Conservation (phyloP, 2,113 vertebrate species). For the Orycteropus afer region DNA sequence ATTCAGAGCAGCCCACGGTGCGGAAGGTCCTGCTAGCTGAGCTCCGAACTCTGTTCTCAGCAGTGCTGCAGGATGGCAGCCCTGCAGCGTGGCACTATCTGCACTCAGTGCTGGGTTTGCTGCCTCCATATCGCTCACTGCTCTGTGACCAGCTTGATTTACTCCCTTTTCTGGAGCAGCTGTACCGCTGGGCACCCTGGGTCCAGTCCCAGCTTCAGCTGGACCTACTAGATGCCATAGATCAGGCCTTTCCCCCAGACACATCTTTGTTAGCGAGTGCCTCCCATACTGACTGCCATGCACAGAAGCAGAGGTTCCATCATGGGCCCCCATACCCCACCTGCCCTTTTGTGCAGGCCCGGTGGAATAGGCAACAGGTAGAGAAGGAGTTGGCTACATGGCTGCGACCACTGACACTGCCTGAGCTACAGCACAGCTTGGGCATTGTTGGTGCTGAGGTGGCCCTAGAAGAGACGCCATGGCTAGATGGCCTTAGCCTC, state of each 20-base stretch:
- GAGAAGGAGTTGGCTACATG: conserved; percentile 29
- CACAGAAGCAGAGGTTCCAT: neutral
- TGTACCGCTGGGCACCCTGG: conserved; percentile 70
- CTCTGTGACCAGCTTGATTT: conserved; percentile 63
- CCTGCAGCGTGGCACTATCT: conserved; percentile 76
- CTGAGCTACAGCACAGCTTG: conserved; percentile 73
- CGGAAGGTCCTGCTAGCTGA: conserved; percentile 70
- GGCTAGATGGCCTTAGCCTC: conserved; percentile 73
- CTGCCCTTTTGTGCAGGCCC: conserved; percentile 67
- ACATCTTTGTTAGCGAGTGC: conserved; percentile 33
- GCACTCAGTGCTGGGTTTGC: conserved; percentile 69
- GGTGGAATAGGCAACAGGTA: neutral
- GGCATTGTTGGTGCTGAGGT: conserved; percentile 74
- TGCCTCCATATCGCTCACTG: conserved; percentile 69
- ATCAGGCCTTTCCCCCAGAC: conserved; percentile 73
- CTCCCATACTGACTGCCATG: conserved; percentile 46
- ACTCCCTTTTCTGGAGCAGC: conserved; percentile 75
- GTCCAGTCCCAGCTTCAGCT: conserved; percentile 72
- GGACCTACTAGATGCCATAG: conserved; percentile 73
- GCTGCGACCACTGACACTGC: conserved; percentile 63
- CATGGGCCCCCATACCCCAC: neutral
- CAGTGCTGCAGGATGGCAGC: conserved; percentile 58
- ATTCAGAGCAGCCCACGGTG: neutral
- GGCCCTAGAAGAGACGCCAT: conserved; percentile 67
- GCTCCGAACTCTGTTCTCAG: conserved; percentile 63